phyloP scores from a whole-genome alignment of 1,140 invertebrate species.

The Drosophila malerkotliana region DNA sequence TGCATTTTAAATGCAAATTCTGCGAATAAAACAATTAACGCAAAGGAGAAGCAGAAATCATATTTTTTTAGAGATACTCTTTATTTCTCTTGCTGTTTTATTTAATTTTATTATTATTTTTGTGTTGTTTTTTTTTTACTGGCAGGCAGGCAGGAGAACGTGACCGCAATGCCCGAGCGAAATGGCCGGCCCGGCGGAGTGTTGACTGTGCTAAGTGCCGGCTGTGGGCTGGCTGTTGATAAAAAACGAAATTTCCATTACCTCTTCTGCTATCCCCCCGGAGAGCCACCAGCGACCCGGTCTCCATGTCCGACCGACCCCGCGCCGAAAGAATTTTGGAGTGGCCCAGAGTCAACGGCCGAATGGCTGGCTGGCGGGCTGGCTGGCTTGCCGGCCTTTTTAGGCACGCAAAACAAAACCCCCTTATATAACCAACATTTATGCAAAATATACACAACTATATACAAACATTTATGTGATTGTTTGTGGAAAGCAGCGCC shows the following conservation, averaged over 20 bases:
- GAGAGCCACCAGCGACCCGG: not conserved
- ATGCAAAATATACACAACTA: conserved; percentile 22
- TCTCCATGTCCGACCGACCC: not conserved
- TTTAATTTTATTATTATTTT: conserved; percentile 33
- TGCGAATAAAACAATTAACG: conserved; percentile 77
- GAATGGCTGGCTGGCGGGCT: conserved; percentile 10
- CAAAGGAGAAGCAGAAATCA: conserved; percentile 56
- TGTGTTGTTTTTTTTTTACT: conserved; percentile 16
- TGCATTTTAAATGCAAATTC: conserved; percentile 65
- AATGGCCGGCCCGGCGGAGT: conserved; percentile 42
- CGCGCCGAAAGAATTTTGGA: conserved; percentile 54
- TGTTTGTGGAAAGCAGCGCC: conserved; percentile 34
- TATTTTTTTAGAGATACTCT: conserved; percentile 41
- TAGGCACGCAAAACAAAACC: conserved; percentile 73
- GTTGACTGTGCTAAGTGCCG: conserved; percentile 54
- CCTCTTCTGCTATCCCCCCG: conserved; percentile 7
- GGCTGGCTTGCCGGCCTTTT: conserved; percentile 63
- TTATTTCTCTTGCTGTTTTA: conserved; percentile 4
- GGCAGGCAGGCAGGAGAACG: conserved; percentile 66
- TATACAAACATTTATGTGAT: not conserved
- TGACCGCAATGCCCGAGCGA: conserved; percentile 70
- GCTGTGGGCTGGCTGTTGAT: conserved; percentile 44
- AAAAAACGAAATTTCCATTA: conserved; percentile 36
- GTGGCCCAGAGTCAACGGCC: conserved; percentile 69
- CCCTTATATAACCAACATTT: conserved; percentile 39